A percentile compares a stretch with the other conserved stretches of the same genome.
Conservation (phyloP, 2,797 vertebrate genomes). For the Cercopithecus hamlyni region DNA sequence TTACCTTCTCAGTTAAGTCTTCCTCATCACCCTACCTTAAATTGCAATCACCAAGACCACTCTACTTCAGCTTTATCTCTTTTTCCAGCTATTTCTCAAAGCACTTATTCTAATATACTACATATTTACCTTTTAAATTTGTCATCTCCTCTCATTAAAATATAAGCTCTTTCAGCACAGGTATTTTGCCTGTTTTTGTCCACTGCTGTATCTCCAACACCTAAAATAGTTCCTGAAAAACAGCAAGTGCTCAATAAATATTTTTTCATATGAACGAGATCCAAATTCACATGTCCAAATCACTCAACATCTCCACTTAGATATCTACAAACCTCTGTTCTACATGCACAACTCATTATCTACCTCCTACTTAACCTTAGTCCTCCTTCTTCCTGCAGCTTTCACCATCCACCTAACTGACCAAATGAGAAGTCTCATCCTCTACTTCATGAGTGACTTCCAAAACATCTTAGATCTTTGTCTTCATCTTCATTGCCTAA, state of each 20-base stretch:
- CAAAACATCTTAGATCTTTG: not conserved
- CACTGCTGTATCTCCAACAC: not conserved
- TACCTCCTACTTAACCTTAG: not conserved
- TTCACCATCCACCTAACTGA: not conserved
- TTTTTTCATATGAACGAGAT: not conserved
- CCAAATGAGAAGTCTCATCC: not conserved
- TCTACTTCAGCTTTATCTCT: not conserved
- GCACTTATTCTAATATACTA: not conserved
- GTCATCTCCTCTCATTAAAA: not conserved
- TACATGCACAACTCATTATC: not conserved
- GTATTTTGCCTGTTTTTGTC: not conserved
- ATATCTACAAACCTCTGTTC: not conserved
- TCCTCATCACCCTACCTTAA: not conserved
- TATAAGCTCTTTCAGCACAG: not conserved
- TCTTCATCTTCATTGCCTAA: not conserved
- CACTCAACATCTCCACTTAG: not conserved
- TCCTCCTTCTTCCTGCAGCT: not conserved
- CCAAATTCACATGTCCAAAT: not conserved
- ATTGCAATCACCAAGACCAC: not conserved
- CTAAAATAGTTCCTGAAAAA: not conserved
- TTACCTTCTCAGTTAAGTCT: not conserved
- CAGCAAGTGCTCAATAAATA: not conserved
- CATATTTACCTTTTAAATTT: not conserved
- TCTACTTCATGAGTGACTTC: not conserved
- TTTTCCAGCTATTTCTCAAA: not conserved